Percentiles rank a stretch among this genome's conserved stretches.
Conservation (phyloP, 1,140 invertebrate species). For the Aphaenogaster floridana region DNA sequence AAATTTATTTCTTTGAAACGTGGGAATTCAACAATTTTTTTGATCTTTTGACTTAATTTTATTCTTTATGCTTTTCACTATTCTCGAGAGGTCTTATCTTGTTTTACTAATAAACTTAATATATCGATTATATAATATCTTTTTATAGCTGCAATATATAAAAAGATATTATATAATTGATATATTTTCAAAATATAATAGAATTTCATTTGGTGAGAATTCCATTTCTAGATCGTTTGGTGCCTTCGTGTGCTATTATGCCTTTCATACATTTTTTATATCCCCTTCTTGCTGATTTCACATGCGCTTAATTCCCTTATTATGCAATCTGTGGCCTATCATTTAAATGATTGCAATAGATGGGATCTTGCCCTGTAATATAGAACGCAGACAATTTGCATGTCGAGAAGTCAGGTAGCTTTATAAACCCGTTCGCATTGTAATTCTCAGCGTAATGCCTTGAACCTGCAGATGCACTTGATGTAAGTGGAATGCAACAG, state of each 20-base stretch:
- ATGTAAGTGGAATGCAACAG: conserved; percentile 63
- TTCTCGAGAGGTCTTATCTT: not conserved
- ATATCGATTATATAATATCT: not conserved
- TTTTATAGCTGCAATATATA: no score
- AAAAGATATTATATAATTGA: no score
- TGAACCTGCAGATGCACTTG: conserved; percentile 53
- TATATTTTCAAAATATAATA: not conserved
- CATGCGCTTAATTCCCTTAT: conserved; percentile 30
- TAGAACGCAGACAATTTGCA: conserved; percentile 52
- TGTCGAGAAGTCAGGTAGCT: conserved; percentile 42
- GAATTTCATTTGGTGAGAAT: not conserved
- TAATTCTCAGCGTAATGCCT: conserved; percentile 55
- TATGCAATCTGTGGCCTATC: conserved; percentile 27
- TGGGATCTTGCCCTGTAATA: not conserved
- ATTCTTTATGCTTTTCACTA: not conserved
- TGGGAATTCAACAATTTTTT: not conserved
- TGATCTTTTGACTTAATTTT: not conserved
- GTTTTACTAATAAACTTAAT: not conserved
- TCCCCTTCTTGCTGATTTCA: not conserved
- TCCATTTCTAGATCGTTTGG: not conserved
- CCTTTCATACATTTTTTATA: conserved; percentile 4
- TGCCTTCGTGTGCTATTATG: not conserved
- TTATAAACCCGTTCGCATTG: conserved; percentile 51
- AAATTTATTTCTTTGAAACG: not conserved
- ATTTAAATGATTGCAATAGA: conserved; percentile 43